Evolutionary conservation across 35 echinoderm and acorn worm genomes (phyloP).

Genomic region (Chiridota heheva): DNA sequence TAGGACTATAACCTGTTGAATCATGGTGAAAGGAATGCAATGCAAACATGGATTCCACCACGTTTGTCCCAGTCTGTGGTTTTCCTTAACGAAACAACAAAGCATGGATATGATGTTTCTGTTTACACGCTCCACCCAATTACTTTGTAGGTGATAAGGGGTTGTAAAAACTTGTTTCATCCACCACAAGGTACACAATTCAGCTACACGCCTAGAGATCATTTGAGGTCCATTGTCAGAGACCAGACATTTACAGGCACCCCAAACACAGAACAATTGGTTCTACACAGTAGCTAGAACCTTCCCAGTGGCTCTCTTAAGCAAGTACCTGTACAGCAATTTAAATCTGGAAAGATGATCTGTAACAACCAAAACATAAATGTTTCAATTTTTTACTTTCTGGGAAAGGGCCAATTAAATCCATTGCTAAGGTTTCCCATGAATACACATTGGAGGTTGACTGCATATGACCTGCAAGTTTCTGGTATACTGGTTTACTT

Average conservation of each 20-base stretch:
- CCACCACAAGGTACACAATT: constrained; percentile 11
- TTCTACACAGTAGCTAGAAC: not conserved
- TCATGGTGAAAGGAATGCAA: constrained; percentile 24
- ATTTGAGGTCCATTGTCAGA: constrained; percentile 28
- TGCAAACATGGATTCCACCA: constrained; percentile 14
- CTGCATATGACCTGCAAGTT: not conserved
- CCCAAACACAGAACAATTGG: constrained; percentile 19
- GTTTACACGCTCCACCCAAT: constrained; percentile 31
- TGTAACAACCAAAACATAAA: constrained; percentile 24
- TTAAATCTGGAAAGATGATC: constrained; percentile 15
- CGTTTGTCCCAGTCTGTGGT: constrained; percentile 22
- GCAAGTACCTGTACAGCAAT: not conserved
- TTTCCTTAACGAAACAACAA: not conserved
- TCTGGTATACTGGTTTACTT: constrained; percentile 3
- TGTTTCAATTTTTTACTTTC: not conserved
- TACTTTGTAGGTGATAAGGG: constrained; percentile 13
- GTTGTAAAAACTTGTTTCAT: not conserved
- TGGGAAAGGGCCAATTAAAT: constrained; percentile 15
- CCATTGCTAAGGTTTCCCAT: constrained; percentile 14
- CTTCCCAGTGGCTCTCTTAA: constrained; percentile 3
- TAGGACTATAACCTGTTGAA: constrained; percentile 5
- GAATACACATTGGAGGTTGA: not conserved
- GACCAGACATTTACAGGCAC: not conserved
- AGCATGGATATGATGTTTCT: constrained; percentile 22
- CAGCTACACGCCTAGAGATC: not conserved